These are phyloP conservation scores for Trematomus bernacchii DNA, from an alignment of 2,797 vertebrate genomes.

Conservation along the genomic window DNA sequence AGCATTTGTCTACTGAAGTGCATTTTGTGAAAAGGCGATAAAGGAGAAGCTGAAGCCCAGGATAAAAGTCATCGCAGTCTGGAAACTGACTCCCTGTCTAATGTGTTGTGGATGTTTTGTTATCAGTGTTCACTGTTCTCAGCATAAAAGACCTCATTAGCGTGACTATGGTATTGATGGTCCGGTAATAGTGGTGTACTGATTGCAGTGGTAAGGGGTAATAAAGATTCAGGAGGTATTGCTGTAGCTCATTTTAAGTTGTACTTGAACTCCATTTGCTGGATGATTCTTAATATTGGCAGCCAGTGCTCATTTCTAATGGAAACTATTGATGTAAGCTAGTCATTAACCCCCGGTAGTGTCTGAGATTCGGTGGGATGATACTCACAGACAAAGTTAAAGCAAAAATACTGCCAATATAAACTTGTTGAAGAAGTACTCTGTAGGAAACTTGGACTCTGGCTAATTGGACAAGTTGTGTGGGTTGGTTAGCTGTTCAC, in stretches of 20 bases:
- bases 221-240: conserved; percentile 12
- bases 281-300: conserved; percentile 8
- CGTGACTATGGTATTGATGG: conserved; percentile 33
- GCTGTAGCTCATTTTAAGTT: conserved; percentile 26
- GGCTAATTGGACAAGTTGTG: conserved; percentile 25
- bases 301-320: conserved; percentile 20
- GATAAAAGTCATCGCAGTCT: background rate
- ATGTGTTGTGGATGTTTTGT: conserved; percentile 24
- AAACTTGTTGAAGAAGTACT: conserved; percentile 4
- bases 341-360: conserved; percentile 29
- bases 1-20: conserved; percentile 21
- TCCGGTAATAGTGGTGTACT: conserved; percentile 12
- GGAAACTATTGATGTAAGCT: conserved; percentile 26
- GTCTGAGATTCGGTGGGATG: conserved; percentile 3
- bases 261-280: conserved; percentile 22
- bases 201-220: conserved; percentile 29
- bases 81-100: conserved; percentile 2
- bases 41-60: conserved; percentile 2
- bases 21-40: background rate
- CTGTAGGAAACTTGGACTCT: conserved; percentile 2
- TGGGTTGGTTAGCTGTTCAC: conserved; percentile 10
- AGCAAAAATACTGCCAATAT: conserved; percentile 19
- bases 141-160: conserved; percentile 53
- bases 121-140: conserved; percentile 47
- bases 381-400: conserved; percentile 16